Evolutionary conservation across 2,888 invertebrate genomes (phyloP).

Genomic region (Nymphalis urticae): DNA sequence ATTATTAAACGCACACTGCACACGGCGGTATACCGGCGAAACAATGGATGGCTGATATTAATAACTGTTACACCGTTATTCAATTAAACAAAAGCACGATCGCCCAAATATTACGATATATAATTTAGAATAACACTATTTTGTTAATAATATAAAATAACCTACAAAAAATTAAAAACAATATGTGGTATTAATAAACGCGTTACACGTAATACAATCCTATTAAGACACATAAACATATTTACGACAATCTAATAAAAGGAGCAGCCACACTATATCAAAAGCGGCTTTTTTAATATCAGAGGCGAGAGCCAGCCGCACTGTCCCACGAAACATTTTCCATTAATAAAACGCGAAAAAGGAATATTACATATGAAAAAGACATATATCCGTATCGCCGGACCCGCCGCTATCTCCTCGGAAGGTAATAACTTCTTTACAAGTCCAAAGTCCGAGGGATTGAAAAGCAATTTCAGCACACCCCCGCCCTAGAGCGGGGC

Average conservation of each 20-base stretch:
- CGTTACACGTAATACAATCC: conserved; percentile 36
- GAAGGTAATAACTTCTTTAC: conserved; percentile 84
- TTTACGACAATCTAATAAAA: conserved; percentile 73
- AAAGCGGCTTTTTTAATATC: conserved; percentile 75
- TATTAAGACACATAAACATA: conserved; percentile 60
- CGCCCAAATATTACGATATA: conserved; percentile 33
- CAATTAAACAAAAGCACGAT: conserved; percentile 16
- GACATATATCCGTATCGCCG: conserved; percentile 82
- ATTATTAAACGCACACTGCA: conserved; percentile 50
- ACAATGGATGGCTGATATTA: conserved; percentile 55
- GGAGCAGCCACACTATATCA: conserved; percentile 65
- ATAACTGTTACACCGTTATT: conserved; percentile 47
- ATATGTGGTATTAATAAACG: conserved; percentile 15
- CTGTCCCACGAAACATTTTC: conserved; percentile 81
- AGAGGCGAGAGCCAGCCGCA: conserved; percentile 71
- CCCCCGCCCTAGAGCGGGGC: conserved; percentile 75
- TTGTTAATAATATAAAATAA: neutral
- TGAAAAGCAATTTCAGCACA: conserved; percentile 83
- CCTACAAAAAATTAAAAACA: conserved; percentile 21
- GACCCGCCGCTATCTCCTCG: conserved; percentile 81
- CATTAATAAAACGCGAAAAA: conserved; percentile 83
- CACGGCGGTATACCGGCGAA: conserved; percentile 45
- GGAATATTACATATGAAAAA: conserved; percentile 83
- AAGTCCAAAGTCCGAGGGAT: conserved; percentile 84
- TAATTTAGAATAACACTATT: neutral